Base-by-base conservation (phyloP, 2,888 invertebrate genomes). In the Strigamia transsilvanica region DNA sequence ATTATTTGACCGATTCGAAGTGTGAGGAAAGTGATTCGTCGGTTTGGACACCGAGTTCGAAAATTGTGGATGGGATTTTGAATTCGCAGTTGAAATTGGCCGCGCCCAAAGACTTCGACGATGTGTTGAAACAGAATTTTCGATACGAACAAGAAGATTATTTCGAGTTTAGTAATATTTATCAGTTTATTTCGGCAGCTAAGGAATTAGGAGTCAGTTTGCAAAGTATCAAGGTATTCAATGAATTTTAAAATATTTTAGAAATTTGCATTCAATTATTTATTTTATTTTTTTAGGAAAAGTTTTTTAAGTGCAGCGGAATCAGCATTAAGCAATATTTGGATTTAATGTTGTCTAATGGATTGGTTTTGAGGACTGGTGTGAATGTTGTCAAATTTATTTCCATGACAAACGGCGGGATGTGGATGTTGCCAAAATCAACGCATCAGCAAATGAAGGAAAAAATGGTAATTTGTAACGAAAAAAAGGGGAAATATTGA, bases 41-140 rank as follows among this genome's bases (percentile, higher is more conserved):
- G 10, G 6, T 38, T 38, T 38, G 38, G 6, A 10, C 38, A 38
- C n/a, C 12, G n/a, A 80, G 51, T 13, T n/a, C 51, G 23, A 32
- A 41, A 23, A 18, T 46, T 32, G 18, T 79, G 10, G 42, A 82
- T 87, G 87, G 82, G 83, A 18, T 66, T 7, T 66, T 66, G 7
- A 23, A 23, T 21, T 21, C 18, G 21, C 61, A 23, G 18, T 23
- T 85, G 13, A 85, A 84, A 79, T 86, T 87, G n/a, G 84, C 86
- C 18, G 83, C 86, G 86, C 83, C 85, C 86, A 82, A 85, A 83
- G 51, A 86, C 87, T 9, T 56, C 18, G 32, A 79, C 21, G 79
- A 80, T 32, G 56, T 77, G 79, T 77, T 80, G 34, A 81, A 78
- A 42, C 82, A 80, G 38, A 42, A 79, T 27, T 21, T 38, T 0